These are phyloP conservation scores for Palythoa caribaeorum DNA, from an alignment of 92 coral and sea anemone genomes.

Conservation along the genomic window DNA sequence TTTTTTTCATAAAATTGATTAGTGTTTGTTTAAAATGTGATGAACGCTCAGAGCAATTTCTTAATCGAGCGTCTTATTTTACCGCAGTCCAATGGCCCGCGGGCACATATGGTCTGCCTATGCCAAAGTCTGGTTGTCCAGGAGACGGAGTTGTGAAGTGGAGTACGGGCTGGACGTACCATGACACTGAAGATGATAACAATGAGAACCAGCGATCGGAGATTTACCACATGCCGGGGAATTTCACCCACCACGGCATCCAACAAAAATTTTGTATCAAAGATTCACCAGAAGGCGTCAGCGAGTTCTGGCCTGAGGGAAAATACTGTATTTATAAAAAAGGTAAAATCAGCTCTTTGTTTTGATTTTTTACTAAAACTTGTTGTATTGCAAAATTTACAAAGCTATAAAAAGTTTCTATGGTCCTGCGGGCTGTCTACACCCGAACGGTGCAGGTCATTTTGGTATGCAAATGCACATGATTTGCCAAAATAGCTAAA, in stretches of 20 bases:
- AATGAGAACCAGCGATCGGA: constrained; percentile 96
- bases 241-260: constrained; percentile 95
- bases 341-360: constrained; percentile 56
- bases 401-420: background rate
- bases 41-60: background rate
- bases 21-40: too few species aligned
- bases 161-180: constrained; percentile 97
- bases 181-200: constrained; percentile 98
- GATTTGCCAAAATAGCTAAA: too few species aligned
- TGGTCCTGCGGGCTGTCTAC: too few species aligned
- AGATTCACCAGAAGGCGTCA: constrained; percentile 84
- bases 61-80: background rate
- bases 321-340: constrained; percentile 97
- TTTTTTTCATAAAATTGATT: too few species aligned
- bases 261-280: constrained; percentile 97
- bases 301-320: constrained; percentile 99
- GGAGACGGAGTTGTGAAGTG: constrained; percentile 81
- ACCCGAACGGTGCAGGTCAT: too few species aligned
- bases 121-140: constrained; percentile 95
- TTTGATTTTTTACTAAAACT: background rate
- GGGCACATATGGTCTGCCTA: constrained; percentile 97
- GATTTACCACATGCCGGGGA: constrained; percentile 97
- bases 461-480: too few species aligned
- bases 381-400: background rate
- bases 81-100: constrained; percentile 94